These are phyloP conservation scores for Drosophila koepferae DNA, from an alignment of 2,888 invertebrate genomes.

Conservation along the genomic window DNA sequence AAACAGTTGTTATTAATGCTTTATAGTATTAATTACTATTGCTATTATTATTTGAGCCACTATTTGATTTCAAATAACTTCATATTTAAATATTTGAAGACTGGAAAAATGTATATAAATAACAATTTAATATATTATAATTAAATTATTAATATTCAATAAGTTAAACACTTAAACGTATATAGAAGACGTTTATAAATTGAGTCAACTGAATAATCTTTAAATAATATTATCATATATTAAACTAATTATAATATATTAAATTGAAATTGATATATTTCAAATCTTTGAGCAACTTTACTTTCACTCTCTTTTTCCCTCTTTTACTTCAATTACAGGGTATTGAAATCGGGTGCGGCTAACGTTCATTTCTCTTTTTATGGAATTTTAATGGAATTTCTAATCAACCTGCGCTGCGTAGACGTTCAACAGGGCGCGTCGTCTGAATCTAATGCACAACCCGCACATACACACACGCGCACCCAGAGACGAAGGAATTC, in stretches of 20 bases:
- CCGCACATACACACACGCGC: not conserved
- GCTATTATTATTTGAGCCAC: not conserved
- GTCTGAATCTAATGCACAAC: conserved; percentile 40
- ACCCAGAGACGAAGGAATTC: conserved; percentile 8
- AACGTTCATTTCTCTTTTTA: conserved; percentile 56
- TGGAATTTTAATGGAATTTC: conserved; percentile 80
- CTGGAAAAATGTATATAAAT: too few relatives aligned
- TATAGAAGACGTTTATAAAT: too few relatives aligned
- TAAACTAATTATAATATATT: not conserved
- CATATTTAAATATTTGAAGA: too few relatives aligned
- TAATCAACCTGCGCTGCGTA: conserved; percentile 72
- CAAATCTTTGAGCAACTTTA: not conserved
- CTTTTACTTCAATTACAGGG: not conserved
- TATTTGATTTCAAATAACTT: too few relatives aligned
- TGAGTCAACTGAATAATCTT: too few relatives aligned
- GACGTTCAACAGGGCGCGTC: conserved; percentile 57
- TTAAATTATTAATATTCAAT: too few relatives aligned
- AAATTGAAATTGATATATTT: not conserved
- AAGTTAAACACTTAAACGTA: too few relatives aligned
- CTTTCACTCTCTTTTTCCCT: not conserved
- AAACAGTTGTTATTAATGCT: not conserved
- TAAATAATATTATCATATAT: too few relatives aligned
- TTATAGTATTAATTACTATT: too few relatives aligned
- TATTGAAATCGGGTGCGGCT: conserved; percentile 55
- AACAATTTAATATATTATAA: too few relatives aligned